Evolutionary conservation across 2,113 vertebrate genomes (phyloP).

Genomic region (Boleophthalmus pectinirostris): DNA sequence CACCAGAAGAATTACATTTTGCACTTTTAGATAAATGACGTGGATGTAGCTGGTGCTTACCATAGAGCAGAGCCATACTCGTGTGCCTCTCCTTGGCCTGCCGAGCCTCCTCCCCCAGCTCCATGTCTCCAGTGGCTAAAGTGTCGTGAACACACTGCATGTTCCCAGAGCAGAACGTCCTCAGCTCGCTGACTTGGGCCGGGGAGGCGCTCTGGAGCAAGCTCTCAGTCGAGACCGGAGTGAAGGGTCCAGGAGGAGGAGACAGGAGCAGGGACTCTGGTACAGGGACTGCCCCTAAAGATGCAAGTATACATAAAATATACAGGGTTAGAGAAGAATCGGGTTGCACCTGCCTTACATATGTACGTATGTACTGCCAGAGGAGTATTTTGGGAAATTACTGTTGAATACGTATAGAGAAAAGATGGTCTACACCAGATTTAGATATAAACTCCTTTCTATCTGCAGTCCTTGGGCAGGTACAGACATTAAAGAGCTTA

Average conservation of each 20-base stretch:
- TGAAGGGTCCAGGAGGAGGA: slow-evolving; percentile 45
- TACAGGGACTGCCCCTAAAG: slow-evolving; percentile 76
- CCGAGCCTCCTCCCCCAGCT: slow-evolving; percentile 67
- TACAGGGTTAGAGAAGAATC: neutral
- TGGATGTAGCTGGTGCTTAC: slow-evolving; percentile 49
- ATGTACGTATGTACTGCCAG: too few relatives aligned
- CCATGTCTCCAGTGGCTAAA: slow-evolving; percentile 57
- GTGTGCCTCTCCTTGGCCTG: slow-evolving; percentile 58
- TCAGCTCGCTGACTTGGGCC: slow-evolving; percentile 43
- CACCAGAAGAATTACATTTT: too few relatives aligned
- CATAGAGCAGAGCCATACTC: slow-evolving; percentile 57
- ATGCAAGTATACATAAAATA: slow-evolving; percentile 17
- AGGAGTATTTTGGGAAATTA: too few relatives aligned
- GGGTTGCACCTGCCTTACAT: neutral
- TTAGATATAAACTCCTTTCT: too few relatives aligned
- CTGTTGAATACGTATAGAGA: too few relatives aligned
- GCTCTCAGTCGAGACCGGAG: slow-evolving; percentile 31
- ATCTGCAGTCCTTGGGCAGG: too few relatives aligned
- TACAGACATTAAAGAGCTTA: too few relatives aligned
- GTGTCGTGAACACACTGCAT: slow-evolving; percentile 75
- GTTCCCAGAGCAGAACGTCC: slow-evolving; percentile 64
- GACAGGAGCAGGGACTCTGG: slow-evolving; percentile 80
- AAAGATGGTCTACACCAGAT: too few relatives aligned
- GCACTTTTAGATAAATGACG: neutral
- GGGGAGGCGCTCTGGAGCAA: slow-evolving; percentile 64